phyloP scores from a whole-genome alignment of 2,888 invertebrate species.

The Drosophila longiperda region DNA sequence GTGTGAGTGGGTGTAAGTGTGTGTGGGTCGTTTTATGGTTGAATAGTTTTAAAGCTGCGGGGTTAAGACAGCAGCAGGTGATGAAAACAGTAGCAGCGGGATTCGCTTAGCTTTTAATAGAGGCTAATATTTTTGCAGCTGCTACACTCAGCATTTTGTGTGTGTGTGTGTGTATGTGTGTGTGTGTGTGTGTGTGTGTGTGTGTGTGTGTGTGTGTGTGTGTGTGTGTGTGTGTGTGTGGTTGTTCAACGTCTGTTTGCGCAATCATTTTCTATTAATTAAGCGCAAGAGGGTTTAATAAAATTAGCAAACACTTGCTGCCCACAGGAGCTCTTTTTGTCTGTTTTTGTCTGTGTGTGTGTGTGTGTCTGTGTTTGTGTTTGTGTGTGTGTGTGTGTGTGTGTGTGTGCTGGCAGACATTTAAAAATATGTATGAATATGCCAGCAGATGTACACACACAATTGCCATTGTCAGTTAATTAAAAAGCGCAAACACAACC shows the following conservation, averaged over 20 bases:
- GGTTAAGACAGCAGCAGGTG: conserved; percentile 58
- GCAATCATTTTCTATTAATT: conserved; percentile 80
- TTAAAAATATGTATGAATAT: conserved; percentile 50
- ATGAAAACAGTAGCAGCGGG: conserved; percentile 44
- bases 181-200: conserved; percentile 5
- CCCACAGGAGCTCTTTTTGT: conserved; percentile 18
- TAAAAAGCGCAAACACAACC: conserved; percentile 65
- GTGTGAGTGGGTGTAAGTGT: conserved; percentile 23
- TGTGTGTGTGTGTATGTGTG: background rate
- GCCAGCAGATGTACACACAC: conserved; percentile 28
- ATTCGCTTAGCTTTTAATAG: conserved; percentile 62
- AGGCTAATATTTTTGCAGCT: conserved; percentile 66
- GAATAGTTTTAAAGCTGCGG: conserved; percentile 71
- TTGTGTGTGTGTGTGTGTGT: conserved; percentile 2
- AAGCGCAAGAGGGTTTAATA: conserved; percentile 78
- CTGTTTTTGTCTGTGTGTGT: conserved; percentile 8
- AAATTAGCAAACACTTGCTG: conserved; percentile 77
- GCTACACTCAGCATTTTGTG: conserved; percentile 20
- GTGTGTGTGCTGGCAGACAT: conserved; percentile 43
- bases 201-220: conserved; percentile 8
- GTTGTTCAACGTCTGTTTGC: conserved; percentile 62
- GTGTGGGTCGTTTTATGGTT: conserved; percentile 68
- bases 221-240: conserved; percentile 39
- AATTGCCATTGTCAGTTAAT: conserved; percentile 71
- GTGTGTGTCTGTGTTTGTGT: no score